Conservation (phyloP, 2,797 vertebrate species). For the Sebastes taczanowskii region DNA sequence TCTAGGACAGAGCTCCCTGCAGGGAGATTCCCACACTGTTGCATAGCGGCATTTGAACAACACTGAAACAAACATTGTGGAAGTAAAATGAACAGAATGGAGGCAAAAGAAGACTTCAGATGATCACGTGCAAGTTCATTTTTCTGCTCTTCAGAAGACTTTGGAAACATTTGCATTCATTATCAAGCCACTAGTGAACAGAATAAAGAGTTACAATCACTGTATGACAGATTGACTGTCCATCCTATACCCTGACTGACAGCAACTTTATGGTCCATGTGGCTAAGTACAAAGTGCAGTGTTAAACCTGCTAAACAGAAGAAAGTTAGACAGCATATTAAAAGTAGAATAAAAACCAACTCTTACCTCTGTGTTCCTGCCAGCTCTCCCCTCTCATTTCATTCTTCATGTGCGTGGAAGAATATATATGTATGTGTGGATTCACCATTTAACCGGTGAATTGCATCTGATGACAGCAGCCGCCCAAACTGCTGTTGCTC, state of each 20-base stretch:
- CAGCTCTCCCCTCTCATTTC: conserved; percentile 52
- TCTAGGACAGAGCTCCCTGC: conserved; percentile 57
- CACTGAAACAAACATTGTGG: conserved; percentile 22
- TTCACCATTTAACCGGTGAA: conserved; percentile 42
- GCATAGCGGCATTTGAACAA: conserved; percentile 25
- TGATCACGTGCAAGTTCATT: neutral
- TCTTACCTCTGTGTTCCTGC: conserved; percentile 70
- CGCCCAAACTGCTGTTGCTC: conserved; percentile 31
- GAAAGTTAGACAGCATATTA: neutral
- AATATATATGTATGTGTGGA: neutral
- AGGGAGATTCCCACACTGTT: conserved; percentile 68
- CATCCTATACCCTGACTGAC: neutral
- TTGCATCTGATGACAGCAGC: conserved; percentile 29
- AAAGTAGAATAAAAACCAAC: neutral
- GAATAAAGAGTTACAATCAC: conserved; percentile 19
- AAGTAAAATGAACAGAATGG: neutral
- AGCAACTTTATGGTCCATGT: conserved; percentile 27
- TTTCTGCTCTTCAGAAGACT: neutral
- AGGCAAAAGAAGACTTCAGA: neutral
- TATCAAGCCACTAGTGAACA: neutral
- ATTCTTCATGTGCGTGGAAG: conserved; percentile 57
- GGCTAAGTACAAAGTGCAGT: conserved; percentile 54
- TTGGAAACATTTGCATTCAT: neutral
- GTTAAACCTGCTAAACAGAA: neutral
- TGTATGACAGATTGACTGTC: neutral